phyloP scores from a whole-genome alignment of 1,140 invertebrate species.

The Eueides isabella region DNA sequence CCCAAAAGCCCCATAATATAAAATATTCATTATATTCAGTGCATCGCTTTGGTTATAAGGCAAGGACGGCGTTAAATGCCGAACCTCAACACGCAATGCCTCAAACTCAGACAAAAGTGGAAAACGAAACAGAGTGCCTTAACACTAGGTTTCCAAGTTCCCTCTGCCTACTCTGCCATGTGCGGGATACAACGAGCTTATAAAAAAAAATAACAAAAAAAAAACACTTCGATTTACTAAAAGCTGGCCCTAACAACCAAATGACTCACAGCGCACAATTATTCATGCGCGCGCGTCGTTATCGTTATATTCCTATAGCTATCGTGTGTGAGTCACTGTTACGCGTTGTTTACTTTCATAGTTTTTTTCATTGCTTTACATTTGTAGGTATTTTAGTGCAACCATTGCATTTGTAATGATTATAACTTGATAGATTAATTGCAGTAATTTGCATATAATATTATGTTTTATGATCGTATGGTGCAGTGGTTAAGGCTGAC shows the following conservation, averaged over 20 bases:
- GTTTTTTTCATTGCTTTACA: constrained; percentile 24
- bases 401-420: background rate
- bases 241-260: constrained; percentile 32
- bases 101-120: no score
- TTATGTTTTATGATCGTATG: background rate
- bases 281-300: constrained; percentile 41
- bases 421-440: background rate
- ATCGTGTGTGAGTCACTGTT: constrained; percentile 35
- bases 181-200: background rate
- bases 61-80: no score
- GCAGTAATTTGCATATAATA: background rate
- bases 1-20: no score
- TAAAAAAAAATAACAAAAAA: background rate
- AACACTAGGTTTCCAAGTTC: no score
- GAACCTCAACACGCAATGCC: no score
- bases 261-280: constrained; percentile 40
- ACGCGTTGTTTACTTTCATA: constrained; percentile 32
- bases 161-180: no score
- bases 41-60: no score
- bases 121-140: no score
- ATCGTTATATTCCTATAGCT: constrained; percentile 14
- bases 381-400: background rate
- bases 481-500: background rate
- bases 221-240: constrained; percentile 6
- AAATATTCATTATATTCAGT: no score